These are phyloP conservation scores for Aphodius sticticus DNA, from an alignment of 2,888 invertebrate species.

Conservation along the genomic window DNA sequence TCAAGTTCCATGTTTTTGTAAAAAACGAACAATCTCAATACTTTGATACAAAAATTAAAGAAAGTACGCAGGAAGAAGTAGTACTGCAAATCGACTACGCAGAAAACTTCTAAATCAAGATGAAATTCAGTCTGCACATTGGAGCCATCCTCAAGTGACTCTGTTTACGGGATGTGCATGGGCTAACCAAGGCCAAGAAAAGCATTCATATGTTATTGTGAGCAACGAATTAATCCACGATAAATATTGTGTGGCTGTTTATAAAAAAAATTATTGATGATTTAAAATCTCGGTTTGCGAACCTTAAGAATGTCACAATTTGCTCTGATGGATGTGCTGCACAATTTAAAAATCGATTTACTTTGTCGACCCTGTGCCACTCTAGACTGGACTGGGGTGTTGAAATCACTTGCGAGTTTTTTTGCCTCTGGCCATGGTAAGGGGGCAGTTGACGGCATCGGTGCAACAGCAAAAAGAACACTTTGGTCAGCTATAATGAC, in stretches of 20 bases:
- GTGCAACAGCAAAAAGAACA: not conserved
- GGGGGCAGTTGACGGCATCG: not conserved
- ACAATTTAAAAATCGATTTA: not conserved
- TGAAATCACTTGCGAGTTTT: not conserved
- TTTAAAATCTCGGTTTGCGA: not conserved
- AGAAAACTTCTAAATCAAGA: not conserved
- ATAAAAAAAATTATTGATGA: not conserved
- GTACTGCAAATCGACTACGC: not conserved
- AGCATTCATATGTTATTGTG: not conserved
- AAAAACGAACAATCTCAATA: not conserved
- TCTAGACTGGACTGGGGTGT: not conserved
- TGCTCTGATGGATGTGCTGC: not conserved
- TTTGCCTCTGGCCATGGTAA: not conserved
- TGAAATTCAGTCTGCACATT: not conserved
- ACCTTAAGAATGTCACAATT: not conserved
- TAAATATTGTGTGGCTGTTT: not conserved
- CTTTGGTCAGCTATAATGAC: not conserved
- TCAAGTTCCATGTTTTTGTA: not conserved
- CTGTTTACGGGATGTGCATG: not conserved
- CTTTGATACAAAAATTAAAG: not conserved
- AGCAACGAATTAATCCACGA: not conserved
- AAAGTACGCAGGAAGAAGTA: not conserved
- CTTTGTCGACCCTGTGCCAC: not conserved
- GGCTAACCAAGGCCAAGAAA: not conserved
- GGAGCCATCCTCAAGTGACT: not conserved